These are phyloP conservation scores for Phainopepla nitens DNA, from an alignment of 2,113 vertebrate species.

Conservation along the genomic window DNA sequence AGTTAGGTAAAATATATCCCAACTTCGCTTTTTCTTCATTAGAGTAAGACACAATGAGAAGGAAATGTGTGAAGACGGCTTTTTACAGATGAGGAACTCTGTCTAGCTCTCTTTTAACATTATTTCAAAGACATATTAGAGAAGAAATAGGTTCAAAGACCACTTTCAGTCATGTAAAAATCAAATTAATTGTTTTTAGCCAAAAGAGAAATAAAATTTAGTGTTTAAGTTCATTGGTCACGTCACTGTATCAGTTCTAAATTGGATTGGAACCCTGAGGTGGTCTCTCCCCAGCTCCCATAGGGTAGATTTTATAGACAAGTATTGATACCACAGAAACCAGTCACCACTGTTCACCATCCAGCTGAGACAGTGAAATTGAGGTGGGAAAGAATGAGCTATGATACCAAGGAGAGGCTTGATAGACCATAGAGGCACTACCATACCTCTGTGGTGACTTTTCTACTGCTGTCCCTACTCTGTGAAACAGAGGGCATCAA, in stretches of 20 bases:
- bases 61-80: background rate
- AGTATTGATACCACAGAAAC: background rate
- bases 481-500: background rate
- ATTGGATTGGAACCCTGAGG: background rate
- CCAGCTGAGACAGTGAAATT: background rate
- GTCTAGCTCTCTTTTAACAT: background rate
- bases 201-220: background rate
- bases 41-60: background rate
- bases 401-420: background rate
- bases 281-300: background rate
- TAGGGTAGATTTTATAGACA: background rate
- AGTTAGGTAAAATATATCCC: background rate
- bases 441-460: background rate
- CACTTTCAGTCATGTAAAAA: background rate
- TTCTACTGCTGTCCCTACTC: background rate
- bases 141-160: background rate
- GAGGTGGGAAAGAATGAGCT: background rate
- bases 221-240: background rate
- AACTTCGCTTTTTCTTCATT: background rate
- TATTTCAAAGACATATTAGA: background rate
- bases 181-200: background rate
- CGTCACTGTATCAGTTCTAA: background rate
- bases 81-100: background rate
- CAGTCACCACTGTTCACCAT: background rate
- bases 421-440: background rate